Evolutionary conservation across 2,797 vertebrate species (phyloP).

Genomic region (Philypnodon macrostomus): DNA sequence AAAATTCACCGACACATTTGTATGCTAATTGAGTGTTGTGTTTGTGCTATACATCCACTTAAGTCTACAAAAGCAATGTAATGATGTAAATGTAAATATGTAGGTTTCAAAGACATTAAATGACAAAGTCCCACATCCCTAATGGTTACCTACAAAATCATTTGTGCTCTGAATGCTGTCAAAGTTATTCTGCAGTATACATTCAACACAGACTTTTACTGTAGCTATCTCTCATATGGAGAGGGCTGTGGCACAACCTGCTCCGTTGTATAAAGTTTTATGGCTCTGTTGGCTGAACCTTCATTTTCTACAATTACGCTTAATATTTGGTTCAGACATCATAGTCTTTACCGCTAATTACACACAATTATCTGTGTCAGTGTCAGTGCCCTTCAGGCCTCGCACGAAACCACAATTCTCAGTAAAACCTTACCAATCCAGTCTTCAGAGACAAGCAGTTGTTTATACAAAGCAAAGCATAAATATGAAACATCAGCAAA

Average conservation of each 20-base stretch:
- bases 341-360: slow-evolving; percentile 2
- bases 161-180: neutral
- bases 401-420: neutral
- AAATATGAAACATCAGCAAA: too few relatives aligned
- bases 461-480: neutral
- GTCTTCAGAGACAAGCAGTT: neutral
- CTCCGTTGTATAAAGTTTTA: neutral
- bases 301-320: neutral
- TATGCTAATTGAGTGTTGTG: slow-evolving; percentile 20
- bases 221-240: neutral
- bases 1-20: slow-evolving; percentile 8
- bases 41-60: neutral
- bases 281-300: neutral
- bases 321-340: slow-evolving; percentile 1
- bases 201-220: slow-evolving; percentile 6
- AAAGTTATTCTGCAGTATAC: neutral
- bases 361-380: slow-evolving; percentile 3
- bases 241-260: neutral
- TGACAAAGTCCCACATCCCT: slow-evolving; percentile 1
- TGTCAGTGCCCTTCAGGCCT: neutral
- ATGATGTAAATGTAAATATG: slow-evolving; percentile 14
- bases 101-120: neutral
- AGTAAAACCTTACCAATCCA: neutral
- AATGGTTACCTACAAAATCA: slow-evolving; percentile 10
- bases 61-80: slow-evolving; percentile 2